Conservation (phyloP, 2,888 invertebrate genomes). For the Formica aserva region DNA sequence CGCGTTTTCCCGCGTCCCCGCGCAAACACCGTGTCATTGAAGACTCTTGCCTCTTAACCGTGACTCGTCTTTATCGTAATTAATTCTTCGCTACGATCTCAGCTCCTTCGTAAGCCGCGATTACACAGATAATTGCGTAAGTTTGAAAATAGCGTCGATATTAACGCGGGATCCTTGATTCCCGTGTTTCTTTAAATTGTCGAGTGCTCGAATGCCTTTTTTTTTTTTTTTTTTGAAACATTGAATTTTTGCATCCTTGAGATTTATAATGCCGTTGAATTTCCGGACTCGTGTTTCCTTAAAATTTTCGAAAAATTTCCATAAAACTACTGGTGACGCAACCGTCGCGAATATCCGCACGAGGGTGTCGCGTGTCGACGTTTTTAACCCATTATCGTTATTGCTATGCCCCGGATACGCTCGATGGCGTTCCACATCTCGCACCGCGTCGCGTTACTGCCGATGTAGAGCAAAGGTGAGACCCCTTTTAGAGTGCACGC, state of each 20-base stretch:
- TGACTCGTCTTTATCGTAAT: slow-evolving; percentile 25
- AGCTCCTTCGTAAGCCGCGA: neutral
- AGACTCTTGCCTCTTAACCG: slow-evolving; percentile 26
- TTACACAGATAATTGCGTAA: slow-evolving; percentile 22
- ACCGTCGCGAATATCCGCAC: slow-evolving; percentile 42
- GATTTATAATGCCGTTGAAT: neutral
- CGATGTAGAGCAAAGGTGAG: slow-evolving; percentile 66
- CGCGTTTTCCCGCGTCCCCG: slow-evolving; percentile 24
- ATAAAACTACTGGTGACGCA: neutral
- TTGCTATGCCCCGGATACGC: slow-evolving; percentile 77
- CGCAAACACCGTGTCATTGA: slow-evolving; percentile 26
- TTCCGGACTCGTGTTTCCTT: neutral
- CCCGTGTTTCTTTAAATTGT: neutral
- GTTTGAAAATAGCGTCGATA: neutral
- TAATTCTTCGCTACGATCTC: slow-evolving; percentile 26
- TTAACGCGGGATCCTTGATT: neutral
- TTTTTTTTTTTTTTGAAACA: too few relatives aligned
- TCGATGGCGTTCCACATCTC: slow-evolving; percentile 67
- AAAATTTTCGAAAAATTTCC: neutral
- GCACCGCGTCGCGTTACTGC: slow-evolving; percentile 41
- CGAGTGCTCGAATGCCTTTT: neutral
- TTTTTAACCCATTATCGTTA: slow-evolving; percentile 69
- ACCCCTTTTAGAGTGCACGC: slow-evolving; percentile 58
- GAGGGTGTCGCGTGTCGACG: slow-evolving; percentile 48
- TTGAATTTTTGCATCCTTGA: neutral